A percentile compares a stretch with the other conserved stretches of the same genome.
phyloP scores from a whole-genome alignment of 1,140 invertebrate genomes.

The Bombus picipes region DNA sequence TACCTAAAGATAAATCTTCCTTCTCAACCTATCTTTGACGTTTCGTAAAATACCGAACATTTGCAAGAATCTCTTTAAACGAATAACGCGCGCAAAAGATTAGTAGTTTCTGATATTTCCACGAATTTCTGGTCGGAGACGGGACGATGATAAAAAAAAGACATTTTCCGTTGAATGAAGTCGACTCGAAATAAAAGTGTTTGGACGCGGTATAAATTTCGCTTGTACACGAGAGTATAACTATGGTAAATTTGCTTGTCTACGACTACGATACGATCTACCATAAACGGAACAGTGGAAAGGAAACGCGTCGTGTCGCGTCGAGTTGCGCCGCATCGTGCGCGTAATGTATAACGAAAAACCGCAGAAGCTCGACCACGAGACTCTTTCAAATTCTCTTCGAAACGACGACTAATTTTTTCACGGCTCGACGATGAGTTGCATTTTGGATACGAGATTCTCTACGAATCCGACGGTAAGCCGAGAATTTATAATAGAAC shows the following conservation, averaged over 20 bases:
- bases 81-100: not conserved
- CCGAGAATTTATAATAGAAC: slow-evolving; percentile 25
- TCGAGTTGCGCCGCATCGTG: not conserved
- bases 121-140: not conserved
- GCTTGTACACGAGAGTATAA: not conserved
- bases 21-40: too few species aligned
- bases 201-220: not conserved
- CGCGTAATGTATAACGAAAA: not conserved
- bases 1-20: not conserved
- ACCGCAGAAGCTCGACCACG: not conserved
- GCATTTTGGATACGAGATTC: slow-evolving; percentile 21
- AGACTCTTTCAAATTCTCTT: not conserved
- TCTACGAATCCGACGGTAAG: slow-evolving; percentile 17
- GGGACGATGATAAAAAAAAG: not conserved
- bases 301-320: not conserved
- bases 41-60: not conserved
- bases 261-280: slow-evolving; percentile 8
- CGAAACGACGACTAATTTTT: slow-evolving; percentile 6
- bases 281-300: slow-evolving; percentile 21
- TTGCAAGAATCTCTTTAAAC: too few species aligned
- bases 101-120: not conserved
- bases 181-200: not conserved
- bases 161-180: not conserved
- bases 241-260: not conserved
- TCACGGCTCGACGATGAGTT: not conserved